These are phyloP conservation scores for Cynodonichthys magdalenae DNA, from an alignment of 2,797 vertebrate species.

Conservation along the genomic window DNA sequence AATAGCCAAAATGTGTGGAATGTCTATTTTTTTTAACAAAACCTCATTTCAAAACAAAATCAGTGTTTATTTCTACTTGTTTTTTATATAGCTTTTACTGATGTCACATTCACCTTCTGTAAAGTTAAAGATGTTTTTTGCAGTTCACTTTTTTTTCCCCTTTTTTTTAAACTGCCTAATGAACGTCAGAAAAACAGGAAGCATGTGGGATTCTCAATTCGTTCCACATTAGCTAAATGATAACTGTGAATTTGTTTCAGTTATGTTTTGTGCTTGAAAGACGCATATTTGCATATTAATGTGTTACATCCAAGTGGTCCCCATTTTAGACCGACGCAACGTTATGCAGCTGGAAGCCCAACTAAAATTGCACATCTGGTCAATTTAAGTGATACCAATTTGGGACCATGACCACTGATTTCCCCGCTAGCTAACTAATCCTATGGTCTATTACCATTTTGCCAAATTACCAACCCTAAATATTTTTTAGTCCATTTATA, in stretches of 20 bases:
- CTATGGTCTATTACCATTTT: too few species aligned
- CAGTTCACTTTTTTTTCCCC: not conserved
- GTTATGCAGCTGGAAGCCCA: not conserved
- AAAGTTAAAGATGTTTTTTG: too few species aligned
- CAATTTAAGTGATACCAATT: not conserved
- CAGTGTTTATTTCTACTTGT: too few species aligned
- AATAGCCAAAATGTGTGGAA: constrained; percentile 8
- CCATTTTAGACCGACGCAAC: not conserved
- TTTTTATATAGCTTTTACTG: too few species aligned
- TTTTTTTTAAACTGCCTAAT: not conserved
- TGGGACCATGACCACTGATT: not conserved
- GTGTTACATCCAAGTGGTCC: not conserved
- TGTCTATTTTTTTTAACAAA: not conserved
- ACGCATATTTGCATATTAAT: not conserved
- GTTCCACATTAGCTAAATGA: not conserved
- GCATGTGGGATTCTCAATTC: not conserved
- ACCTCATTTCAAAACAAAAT: not conserved
- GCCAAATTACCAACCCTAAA: not conserved
- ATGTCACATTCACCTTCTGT: too few species aligned
- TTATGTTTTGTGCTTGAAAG: not conserved
- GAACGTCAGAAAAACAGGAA: not conserved
- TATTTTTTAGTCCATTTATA: not conserved
- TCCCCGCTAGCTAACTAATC: not conserved
- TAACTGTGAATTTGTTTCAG: not conserved
- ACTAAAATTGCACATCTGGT: not conserved